phyloP scores from a whole-genome alignment of 2,113 vertebrate genomes.

The Mastomys coucha region DNA sequence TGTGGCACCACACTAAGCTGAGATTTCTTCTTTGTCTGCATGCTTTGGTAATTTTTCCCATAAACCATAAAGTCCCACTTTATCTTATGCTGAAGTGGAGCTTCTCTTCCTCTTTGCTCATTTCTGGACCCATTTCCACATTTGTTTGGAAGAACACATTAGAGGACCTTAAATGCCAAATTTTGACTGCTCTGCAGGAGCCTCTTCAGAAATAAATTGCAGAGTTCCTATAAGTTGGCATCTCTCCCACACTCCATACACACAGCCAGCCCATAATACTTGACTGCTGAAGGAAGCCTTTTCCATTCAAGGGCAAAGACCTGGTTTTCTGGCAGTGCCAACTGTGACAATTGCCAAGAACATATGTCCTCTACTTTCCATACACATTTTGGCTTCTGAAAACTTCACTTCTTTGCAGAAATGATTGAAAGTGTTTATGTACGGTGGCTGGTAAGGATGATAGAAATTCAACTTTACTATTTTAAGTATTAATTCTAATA shows the following conservation, averaged over 20 bases:
- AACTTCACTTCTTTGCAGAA: background rate
- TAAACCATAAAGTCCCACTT: background rate
- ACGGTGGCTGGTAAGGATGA: constrained; percentile 33
- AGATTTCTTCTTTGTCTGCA: background rate
- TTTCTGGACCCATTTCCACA: background rate
- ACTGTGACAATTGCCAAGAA: background rate
- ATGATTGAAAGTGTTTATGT: background rate
- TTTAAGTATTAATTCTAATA: constrained; percentile 16
- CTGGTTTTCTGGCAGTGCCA: background rate
- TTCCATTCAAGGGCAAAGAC: background rate
- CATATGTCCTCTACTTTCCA: background rate
- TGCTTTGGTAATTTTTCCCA: background rate
- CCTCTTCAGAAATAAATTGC: background rate
- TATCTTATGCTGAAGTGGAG: background rate
- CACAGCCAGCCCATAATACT: background rate
- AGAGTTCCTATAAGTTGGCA: background rate
- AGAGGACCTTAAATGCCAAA: background rate
- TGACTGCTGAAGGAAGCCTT: constrained; percentile 13
- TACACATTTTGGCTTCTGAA: background rate
- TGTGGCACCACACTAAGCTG: background rate
- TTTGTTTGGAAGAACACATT: background rate
- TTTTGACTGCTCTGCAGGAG: background rate
- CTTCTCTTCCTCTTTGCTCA: background rate
- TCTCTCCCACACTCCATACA: background rate
- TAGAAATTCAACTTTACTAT: background rate